phyloP scores from a whole-genome alignment of 2,113 vertebrate species.

The Mormyrus lacerda region DNA sequence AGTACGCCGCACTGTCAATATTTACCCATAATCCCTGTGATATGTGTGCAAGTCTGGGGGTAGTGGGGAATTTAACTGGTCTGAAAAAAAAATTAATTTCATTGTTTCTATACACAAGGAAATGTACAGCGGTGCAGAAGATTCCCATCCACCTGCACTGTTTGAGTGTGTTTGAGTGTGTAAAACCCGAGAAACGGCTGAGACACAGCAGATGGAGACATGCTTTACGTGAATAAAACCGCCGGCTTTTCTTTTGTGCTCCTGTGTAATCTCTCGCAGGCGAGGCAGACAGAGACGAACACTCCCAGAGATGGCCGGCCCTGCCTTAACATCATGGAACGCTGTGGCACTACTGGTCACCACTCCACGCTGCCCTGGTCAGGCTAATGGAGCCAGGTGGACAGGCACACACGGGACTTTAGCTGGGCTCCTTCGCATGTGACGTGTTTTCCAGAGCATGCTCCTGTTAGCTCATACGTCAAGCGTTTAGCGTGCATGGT shows the following conservation, averaged over 20 bases:
- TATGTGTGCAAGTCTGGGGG: not conserved
- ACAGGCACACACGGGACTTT: not conserved
- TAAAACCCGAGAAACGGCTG: not conserved
- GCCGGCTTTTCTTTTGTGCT: not conserved
- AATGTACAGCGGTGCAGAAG: not conserved
- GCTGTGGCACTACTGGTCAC: not conserved
- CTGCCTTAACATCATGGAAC: not conserved
- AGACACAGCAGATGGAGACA: not conserved
- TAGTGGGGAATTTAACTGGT: not conserved
- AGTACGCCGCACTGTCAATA: not conserved
- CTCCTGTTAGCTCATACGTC: slow-evolving; percentile 52
- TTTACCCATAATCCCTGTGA: not conserved
- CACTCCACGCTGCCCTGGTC: not conserved
- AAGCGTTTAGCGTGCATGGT: slow-evolving; percentile 27
- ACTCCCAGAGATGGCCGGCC: not conserved
- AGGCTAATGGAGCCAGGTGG: not conserved
- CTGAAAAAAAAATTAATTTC: not conserved
- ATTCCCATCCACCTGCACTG: not conserved
- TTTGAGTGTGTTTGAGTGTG: not conserved
- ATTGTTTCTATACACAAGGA: not conserved
- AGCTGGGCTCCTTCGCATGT: slow-evolving; percentile 4
- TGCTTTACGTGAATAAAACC: not conserved
- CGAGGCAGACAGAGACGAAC: too few species aligned
- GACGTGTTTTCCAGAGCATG: slow-evolving; percentile 26
- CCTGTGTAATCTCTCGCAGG: not conserved